Conservation (phyloP, 2,888 invertebrate genomes). For the Quadroppia sp. region DNA sequence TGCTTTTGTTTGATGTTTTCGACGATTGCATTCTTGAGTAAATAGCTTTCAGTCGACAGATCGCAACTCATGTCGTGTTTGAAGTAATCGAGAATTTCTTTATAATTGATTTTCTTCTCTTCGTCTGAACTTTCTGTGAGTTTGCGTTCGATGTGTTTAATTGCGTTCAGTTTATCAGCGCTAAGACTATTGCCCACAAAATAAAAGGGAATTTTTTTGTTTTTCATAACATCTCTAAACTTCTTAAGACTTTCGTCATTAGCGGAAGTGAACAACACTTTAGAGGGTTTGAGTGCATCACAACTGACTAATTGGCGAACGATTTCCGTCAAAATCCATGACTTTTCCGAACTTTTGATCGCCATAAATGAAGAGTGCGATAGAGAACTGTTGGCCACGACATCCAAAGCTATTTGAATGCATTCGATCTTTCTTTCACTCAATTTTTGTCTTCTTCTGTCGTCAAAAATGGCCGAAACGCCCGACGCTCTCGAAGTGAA, state of each 20-base stretch:
- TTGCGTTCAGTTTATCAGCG: not conserved
- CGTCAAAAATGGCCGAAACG: not conserved
- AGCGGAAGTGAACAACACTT: slow-evolving; percentile 1
- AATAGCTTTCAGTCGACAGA: not conserved
- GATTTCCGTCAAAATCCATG: not conserved
- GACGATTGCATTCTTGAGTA: not conserved
- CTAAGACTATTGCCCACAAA: not conserved
- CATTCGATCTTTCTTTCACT: not conserved
- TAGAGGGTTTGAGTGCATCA: not conserved
- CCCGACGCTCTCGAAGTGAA: not conserved
- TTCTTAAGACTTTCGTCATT: not conserved
- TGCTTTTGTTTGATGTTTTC: not conserved
- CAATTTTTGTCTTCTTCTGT: not conserved
- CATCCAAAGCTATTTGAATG: slow-evolving; percentile 8
- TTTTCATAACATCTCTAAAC: not conserved
- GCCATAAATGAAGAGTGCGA: not conserved
- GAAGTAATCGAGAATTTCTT: not conserved
- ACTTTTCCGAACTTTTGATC: not conserved
- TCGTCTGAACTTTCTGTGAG: not conserved
- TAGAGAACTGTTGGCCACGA: not conserved
- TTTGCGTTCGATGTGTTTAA: not conserved
- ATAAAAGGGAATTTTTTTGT: not conserved
- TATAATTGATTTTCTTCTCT: not conserved
- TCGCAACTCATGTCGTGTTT: not conserved
- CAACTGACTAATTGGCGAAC: not conserved